These are phyloP conservation scores for Enteromius afrohamiltoni DNA, from an alignment of 2,797 vertebrate species.

Conservation along the genomic window DNA sequence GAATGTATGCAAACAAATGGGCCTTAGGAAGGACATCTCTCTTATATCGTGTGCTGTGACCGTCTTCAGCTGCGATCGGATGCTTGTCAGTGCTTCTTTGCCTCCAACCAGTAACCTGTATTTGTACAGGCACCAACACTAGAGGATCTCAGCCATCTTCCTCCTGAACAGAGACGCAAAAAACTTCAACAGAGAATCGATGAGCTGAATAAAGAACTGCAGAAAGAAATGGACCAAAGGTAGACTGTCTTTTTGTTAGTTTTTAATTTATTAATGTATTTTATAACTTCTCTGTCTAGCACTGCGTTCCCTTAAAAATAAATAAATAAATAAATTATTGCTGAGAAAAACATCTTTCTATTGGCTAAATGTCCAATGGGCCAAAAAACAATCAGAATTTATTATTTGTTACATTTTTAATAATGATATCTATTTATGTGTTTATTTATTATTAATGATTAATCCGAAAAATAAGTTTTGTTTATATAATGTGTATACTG, in stretches of 20 bases:
- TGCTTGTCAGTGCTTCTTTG: constrained; percentile 23
- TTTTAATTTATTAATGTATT: background rate
- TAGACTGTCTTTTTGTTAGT: constrained; percentile 54
- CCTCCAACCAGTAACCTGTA: constrained; percentile 40
- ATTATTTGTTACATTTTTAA: too few relatives aligned
- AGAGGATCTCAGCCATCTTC: constrained; percentile 97
- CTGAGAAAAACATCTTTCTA: background rate
- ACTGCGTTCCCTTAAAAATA: background rate
- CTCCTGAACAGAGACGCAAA: constrained; percentile 97
- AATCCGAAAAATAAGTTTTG: too few relatives aligned
- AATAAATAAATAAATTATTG: too few relatives aligned
- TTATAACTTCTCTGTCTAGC: background rate
- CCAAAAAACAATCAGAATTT: too few relatives aligned
- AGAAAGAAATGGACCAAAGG: constrained; percentile 98
- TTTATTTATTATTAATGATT: too few relatives aligned
- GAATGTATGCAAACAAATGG: constrained; percentile 13
- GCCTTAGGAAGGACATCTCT: constrained; percentile 52
- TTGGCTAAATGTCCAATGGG: background rate
- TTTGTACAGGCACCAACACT: constrained; percentile 86
- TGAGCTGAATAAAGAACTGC: constrained; percentile 92
- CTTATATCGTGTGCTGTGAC: background rate
- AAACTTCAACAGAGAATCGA: constrained; percentile 94
- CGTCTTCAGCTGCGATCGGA: background rate
- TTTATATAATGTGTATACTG: too few relatives aligned
- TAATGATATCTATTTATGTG: background rate